phyloP scores from a whole-genome alignment of 1,140 invertebrate species.

The Penaeus vannamei region DNA sequence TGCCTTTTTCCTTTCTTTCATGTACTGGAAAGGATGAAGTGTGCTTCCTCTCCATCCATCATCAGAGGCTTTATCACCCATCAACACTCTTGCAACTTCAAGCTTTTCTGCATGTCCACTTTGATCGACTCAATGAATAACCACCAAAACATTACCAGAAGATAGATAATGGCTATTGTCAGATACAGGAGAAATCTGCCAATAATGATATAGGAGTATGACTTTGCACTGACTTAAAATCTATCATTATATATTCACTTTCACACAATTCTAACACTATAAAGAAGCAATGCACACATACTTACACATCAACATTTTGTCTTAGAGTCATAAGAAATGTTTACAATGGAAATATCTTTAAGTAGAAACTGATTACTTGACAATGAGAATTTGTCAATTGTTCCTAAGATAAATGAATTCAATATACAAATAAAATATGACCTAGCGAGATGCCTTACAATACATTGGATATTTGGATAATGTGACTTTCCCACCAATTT shows the following conservation, averaged over 20 bases:
- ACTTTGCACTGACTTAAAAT: conserved; percentile 53
- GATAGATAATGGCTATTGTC: conserved; percentile 55
- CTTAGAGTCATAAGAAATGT: conserved; percentile 59
- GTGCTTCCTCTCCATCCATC: too few relatives aligned
- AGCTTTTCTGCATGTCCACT: too few relatives aligned
- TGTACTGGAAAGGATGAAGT: too few relatives aligned
- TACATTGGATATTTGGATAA: conserved; percentile 58
- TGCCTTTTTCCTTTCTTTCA: too few relatives aligned
- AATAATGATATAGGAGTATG: conserved; percentile 57
- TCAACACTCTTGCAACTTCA: too few relatives aligned
- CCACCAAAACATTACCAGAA: conserved; percentile 30
- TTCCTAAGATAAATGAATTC: conserved; percentile 61
- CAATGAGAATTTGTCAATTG: conserved; percentile 62
- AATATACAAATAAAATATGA: conserved; percentile 63
- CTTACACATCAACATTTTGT: conserved; percentile 64
- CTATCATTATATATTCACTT: conserved; percentile 57
- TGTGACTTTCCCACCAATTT: conserved; percentile 61
- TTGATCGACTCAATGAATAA: neutral
- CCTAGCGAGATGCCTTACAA: conserved; percentile 61
- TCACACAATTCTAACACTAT: conserved; percentile 63
- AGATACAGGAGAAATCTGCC: conserved; percentile 59
- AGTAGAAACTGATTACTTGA: conserved; percentile 57
- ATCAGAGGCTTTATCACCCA: too few relatives aligned
- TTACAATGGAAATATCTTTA: conserved; percentile 61
- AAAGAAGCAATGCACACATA: conserved; percentile 65